Evolutionary conservation across 2,888 invertebrate species (phyloP).

Genomic region (Allygus modestus): DNA sequence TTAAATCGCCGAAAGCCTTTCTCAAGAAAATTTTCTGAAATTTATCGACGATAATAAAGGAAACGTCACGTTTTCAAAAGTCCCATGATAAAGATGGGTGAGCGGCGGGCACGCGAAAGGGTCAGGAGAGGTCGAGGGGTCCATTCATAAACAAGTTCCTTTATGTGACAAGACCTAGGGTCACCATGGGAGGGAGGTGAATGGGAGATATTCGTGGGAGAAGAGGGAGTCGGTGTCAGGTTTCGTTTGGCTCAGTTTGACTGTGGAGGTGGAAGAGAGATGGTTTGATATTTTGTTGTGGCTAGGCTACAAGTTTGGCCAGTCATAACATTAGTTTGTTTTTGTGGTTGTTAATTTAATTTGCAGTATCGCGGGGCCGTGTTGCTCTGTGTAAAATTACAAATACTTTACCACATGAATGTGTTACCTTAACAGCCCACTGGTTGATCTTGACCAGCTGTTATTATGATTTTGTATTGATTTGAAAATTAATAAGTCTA

Average conservation of each 20-base stretch:
- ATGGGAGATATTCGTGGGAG: neutral
- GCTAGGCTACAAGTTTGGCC: too few species aligned
- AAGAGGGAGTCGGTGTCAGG: constrained; percentile 1
- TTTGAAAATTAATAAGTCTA: too few species aligned
- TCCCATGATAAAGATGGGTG: constrained; percentile 36
- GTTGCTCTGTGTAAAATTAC: too few species aligned
- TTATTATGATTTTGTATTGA: too few species aligned
- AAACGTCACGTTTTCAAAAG: constrained; percentile 36
- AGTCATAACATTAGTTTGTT: too few species aligned
- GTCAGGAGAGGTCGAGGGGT: neutral
- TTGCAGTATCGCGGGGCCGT: too few species aligned
- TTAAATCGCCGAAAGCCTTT: constrained; percentile 10
- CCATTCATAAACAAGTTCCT: constrained; percentile 49
- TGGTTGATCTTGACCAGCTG: too few species aligned
- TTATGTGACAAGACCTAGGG: constrained; percentile 34
- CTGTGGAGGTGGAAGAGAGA: neutral
- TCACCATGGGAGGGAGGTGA: neutral
- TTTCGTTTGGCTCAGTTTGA: constrained; percentile 1
- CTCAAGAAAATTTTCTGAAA: neutral
- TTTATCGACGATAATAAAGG: constrained; percentile 38
- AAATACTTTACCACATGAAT: too few species aligned
- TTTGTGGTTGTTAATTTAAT: too few species aligned
- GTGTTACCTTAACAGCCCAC: too few species aligned
- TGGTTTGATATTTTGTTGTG: too few species aligned
- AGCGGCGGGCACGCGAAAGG: constrained; percentile 30